These are phyloP conservation scores for Steinernema khuongi DNA, from an alignment of 1,140 invertebrate genomes.

Conservation along the genomic window DNA sequence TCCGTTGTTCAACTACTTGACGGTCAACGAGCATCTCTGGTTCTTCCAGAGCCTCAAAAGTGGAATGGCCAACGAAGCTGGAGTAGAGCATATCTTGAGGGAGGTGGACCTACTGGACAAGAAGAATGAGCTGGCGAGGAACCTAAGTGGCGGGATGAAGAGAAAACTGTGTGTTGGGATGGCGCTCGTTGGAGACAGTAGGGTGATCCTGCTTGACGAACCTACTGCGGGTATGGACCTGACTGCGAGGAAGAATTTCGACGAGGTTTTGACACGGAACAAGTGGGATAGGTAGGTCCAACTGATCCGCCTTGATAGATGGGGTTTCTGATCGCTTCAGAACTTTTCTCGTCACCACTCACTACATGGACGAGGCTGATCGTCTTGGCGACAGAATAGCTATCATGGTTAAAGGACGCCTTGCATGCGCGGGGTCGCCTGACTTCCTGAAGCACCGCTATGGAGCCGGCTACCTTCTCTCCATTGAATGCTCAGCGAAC, in stretches of 20 bases:
- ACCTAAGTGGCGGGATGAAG: slow-evolving; percentile 62
- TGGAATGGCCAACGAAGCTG: slow-evolving; percentile 35
- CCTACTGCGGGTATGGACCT: slow-evolving; percentile 66
- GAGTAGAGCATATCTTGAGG: slow-evolving; percentile 45
- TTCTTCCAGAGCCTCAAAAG: slow-evolving; percentile 59
- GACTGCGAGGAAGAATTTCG: slow-evolving; percentile 62
- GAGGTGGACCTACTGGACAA: slow-evolving; percentile 24
- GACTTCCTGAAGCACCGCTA: slow-evolving; percentile 64
- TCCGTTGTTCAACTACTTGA: slow-evolving; percentile 59
- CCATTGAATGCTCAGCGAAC: not conserved
- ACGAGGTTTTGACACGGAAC: slow-evolving; percentile 63
- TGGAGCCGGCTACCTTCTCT: not conserved
- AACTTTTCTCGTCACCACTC: slow-evolving; percentile 63
- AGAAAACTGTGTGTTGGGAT: slow-evolving; percentile 62
- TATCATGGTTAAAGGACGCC: slow-evolving; percentile 66
- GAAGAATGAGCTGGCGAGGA: slow-evolving; percentile 23
- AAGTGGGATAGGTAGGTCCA: slow-evolving; percentile 62
- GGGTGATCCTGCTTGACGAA: slow-evolving; percentile 64
- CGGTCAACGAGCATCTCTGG: slow-evolving; percentile 60
- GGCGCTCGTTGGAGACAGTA: slow-evolving; percentile 62
- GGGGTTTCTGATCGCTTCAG: slow-evolving; percentile 40
- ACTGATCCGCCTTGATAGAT: slow-evolving; percentile 62
- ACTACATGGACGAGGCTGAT: slow-evolving; percentile 64
- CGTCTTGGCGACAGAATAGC: slow-evolving; percentile 63
- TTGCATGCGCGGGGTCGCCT: slow-evolving; percentile 66